A percentile compares a stretch with the other conserved stretches of the same genome.
phyloP scores from a whole-genome alignment of 2,888 invertebrate genomes.

The Harpagoxenus sublaevis region DNA sequence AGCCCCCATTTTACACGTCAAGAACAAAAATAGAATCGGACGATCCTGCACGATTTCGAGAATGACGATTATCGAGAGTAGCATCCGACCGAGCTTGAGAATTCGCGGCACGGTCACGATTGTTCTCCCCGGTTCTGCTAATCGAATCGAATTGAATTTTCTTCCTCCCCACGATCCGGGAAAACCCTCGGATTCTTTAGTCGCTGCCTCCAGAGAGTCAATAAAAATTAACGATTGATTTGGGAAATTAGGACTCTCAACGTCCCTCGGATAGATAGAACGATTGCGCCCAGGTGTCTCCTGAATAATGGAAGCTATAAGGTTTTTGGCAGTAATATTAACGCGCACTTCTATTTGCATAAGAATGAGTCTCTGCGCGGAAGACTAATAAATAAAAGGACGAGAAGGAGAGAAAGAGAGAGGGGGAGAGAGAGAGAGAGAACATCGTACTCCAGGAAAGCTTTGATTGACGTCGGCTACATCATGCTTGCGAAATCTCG shows the following conservation, averaged over 20 bases:
- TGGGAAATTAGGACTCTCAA: constrained; percentile 60
- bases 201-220: constrained; percentile 56
- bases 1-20: constrained; percentile 2
- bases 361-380: constrained; percentile 35
- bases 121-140: constrained; percentile 73
- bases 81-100: constrained; percentile 66
- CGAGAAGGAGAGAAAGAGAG: constrained; percentile 35
- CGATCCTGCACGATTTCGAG: constrained; percentile 49
- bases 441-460: constrained; percentile 53
- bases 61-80: constrained; percentile 61
- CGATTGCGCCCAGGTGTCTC: constrained; percentile 21
- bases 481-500: constrained; percentile 64
- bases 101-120: constrained; percentile 78
- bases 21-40: constrained; percentile 51
- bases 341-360: constrained; percentile 35
- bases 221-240: constrained; percentile 78
- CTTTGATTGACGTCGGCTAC: constrained; percentile 71
- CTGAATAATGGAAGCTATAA: constrained; percentile 47
- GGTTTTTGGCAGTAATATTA: constrained; percentile 45
- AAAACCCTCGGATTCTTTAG: constrained; percentile 24
- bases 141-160: constrained; percentile 82
- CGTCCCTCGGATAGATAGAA: constrained; percentile 27
- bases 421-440: neutral
- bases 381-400: constrained; percentile 63
- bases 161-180: constrained; percentile 68